Percentiles rank a stretch among this genome's conserved stretches.
These are phyloP conservation scores for Leptoteleia sp. DNA, from an alignment of 1,140 invertebrate genomes.

Conservation along the genomic window DNA sequence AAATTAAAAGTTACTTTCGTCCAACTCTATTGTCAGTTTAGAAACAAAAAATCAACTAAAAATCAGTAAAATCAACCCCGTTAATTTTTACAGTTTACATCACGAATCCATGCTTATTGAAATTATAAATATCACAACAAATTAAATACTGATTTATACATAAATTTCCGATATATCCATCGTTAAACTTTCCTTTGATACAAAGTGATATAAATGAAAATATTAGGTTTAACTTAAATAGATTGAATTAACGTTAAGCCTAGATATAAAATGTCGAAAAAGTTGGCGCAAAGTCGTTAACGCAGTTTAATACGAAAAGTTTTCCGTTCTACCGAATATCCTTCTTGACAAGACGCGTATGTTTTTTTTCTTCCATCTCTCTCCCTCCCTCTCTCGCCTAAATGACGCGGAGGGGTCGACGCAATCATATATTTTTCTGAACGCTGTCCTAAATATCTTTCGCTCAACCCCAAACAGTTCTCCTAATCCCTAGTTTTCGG, in stretches of 20 bases:
- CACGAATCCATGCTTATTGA: too few species aligned
- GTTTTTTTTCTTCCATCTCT: conserved; percentile 22
- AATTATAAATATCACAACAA: too few species aligned
- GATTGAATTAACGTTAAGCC: conserved; percentile 46
- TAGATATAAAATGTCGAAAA: conserved; percentile 4
- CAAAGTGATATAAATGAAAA: too few species aligned
- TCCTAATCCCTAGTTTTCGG: conserved; percentile 45
- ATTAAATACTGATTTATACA: too few species aligned
- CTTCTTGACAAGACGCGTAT: conserved; percentile 35
- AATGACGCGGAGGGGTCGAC: conserved; percentile 38
- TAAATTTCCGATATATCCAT: too few species aligned
- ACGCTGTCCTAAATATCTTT: conserved; percentile 52
- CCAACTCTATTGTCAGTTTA: too few species aligned
- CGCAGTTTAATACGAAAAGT: conserved; percentile 54
- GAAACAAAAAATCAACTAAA: too few species aligned
- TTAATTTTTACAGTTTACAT: too few species aligned
- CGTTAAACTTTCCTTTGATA: too few species aligned
- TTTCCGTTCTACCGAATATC: conserved; percentile 27
- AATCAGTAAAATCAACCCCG: too few species aligned
- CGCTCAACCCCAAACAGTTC: conserved; percentile 40
- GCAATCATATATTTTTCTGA: conserved; percentile 51
- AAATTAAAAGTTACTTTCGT: too few species aligned
- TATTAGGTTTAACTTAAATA: background rate
- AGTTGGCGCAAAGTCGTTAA: conserved; percentile 44
- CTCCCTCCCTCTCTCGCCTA: conserved; percentile 7